phyloP scores from a whole-genome alignment of 2,888 invertebrate species.

The Apodemia hepburni region DNA sequence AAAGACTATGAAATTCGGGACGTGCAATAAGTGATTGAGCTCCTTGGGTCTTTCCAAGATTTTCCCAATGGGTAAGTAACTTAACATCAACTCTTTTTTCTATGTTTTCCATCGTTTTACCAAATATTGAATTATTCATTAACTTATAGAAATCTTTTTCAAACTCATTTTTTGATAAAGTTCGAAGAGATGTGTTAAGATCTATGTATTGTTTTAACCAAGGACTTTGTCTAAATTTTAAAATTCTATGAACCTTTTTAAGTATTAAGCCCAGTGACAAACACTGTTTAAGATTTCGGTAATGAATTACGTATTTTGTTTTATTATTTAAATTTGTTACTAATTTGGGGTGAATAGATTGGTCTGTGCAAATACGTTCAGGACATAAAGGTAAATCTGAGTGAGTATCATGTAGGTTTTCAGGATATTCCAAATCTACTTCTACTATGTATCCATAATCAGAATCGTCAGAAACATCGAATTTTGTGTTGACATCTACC shows the following conservation, averaged over 20 bases:
- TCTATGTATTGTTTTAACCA: slow-evolving; percentile 50
- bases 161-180: slow-evolving; percentile 39
- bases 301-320: slow-evolving; percentile 31
- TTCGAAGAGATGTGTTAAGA: slow-evolving; percentile 45
- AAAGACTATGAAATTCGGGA: slow-evolving; percentile 42
- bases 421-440: slow-evolving; percentile 39
- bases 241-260: slow-evolving; percentile 37
- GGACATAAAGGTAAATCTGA: slow-evolving; percentile 35
- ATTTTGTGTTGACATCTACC: slow-evolving; percentile 9
- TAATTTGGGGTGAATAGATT: slow-evolving; percentile 25
- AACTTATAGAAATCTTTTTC: slow-evolving; percentile 40
- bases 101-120: slow-evolving; percentile 47
- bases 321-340: slow-evolving; percentile 29
- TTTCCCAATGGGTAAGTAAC: slow-evolving; percentile 40
- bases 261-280: slow-evolving; percentile 31
- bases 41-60: slow-evolving; percentile 34
- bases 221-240: slow-evolving; percentile 45
- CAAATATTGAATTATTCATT: slow-evolving; percentile 35
- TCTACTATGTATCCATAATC: slow-evolving; percentile 34
- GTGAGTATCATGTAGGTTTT: slow-evolving; percentile 36
- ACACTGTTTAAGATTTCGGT: slow-evolving; percentile 36
- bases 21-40: slow-evolving; percentile 34
- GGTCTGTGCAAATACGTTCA: slow-evolving; percentile 26
- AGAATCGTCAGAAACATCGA: neutral
- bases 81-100: slow-evolving; percentile 41